These are phyloP conservation scores for Macaria liturata DNA, from an alignment of 2,888 invertebrate genomes.

Conservation along the genomic window DNA sequence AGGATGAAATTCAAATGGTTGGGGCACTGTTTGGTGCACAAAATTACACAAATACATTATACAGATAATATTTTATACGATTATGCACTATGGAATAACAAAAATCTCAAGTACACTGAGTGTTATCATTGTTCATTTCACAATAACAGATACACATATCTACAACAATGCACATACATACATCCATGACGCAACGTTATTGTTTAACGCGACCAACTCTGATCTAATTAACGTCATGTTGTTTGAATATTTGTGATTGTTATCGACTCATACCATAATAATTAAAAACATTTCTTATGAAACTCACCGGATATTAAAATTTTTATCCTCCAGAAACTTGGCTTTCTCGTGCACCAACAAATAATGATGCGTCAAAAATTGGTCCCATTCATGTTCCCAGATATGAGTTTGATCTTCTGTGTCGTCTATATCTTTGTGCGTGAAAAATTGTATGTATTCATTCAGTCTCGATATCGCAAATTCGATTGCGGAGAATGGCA, in stretches of 20 bases:
- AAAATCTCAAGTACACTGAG: neutral
- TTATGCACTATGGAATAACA: too few relatives aligned
- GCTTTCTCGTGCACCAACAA: slow-evolving; percentile 86
- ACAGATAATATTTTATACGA: too few relatives aligned
- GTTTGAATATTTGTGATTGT: slow-evolving; percentile 10
- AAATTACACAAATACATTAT: too few relatives aligned
- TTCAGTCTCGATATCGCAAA: slow-evolving; percentile 91
- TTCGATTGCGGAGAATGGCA: slow-evolving; percentile 90
- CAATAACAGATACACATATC: slow-evolving; percentile 22
- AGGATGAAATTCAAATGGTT: too few relatives aligned
- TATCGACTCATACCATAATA: neutral
- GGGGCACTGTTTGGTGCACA: too few relatives aligned
- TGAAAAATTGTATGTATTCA: slow-evolving; percentile 88
- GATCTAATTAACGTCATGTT: slow-evolving; percentile 35
- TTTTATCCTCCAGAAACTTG: slow-evolving; percentile 74
- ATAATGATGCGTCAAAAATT: slow-evolving; percentile 88
- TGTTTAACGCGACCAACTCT: slow-evolving; percentile 37
- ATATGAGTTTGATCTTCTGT: slow-evolving; percentile 85
- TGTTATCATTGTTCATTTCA: slow-evolving; percentile 22
- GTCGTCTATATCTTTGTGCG: slow-evolving; percentile 90
- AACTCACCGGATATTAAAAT: slow-evolving; percentile 58
- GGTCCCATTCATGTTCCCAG: slow-evolving; percentile 96
- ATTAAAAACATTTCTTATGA: slow-evolving; percentile 3
- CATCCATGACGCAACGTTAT: slow-evolving; percentile 30
- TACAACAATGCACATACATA: slow-evolving; percentile 29